Conservation (phyloP, 2,797 vertebrate species). For the Apogon hyalosoma region DNA sequence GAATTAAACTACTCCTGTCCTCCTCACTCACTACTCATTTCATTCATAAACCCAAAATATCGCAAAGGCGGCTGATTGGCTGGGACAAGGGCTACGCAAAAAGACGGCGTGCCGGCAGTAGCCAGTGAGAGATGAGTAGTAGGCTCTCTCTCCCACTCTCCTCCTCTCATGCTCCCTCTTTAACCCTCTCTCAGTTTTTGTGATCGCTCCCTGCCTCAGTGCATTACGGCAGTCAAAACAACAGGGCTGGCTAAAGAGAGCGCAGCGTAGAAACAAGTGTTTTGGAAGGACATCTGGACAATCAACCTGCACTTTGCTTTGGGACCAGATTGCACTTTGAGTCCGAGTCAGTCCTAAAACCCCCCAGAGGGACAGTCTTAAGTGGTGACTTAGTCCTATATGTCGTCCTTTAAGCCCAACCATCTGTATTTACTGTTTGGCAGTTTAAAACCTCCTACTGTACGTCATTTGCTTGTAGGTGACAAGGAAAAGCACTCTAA, state of each 20-base stretch:
- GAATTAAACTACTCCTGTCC: slow-evolving; percentile 71
- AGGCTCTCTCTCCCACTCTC: slow-evolving; percentile 59
- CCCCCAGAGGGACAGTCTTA: slow-evolving; percentile 35
- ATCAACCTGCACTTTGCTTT: slow-evolving; percentile 15
- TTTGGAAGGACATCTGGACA: slow-evolving; percentile 22
- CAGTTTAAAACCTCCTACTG: slow-evolving; percentile 29
- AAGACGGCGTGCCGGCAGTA: slow-evolving; percentile 57
- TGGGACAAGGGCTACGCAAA: slow-evolving; percentile 54
- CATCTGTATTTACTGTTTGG: slow-evolving; percentile 34
- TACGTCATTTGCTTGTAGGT: slow-evolving; percentile 29
- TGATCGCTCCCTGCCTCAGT: slow-evolving; percentile 40
- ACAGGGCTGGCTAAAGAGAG: slow-evolving; percentile 40
- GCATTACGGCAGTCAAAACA: slow-evolving; percentile 68
- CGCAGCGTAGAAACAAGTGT: slow-evolving; percentile 18
- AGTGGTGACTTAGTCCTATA: slow-evolving; percentile 37
- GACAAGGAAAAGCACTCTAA: slow-evolving; percentile 64
- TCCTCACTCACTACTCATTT: slow-evolving; percentile 67
- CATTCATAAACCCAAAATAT: slow-evolving; percentile 84
- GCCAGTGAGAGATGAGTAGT: slow-evolving; percentile 74
- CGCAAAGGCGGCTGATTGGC: slow-evolving; percentile 65
- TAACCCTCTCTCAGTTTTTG: slow-evolving; percentile 65
- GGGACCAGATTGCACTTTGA: slow-evolving; percentile 24
- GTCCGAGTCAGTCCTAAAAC: slow-evolving; percentile 19
- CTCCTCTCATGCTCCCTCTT: slow-evolving; percentile 29
- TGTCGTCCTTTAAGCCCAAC: slow-evolving; percentile 39